Evolutionary conservation across 2,888 invertebrate species (phyloP).

Genomic region (Agonum fuliginosum): DNA sequence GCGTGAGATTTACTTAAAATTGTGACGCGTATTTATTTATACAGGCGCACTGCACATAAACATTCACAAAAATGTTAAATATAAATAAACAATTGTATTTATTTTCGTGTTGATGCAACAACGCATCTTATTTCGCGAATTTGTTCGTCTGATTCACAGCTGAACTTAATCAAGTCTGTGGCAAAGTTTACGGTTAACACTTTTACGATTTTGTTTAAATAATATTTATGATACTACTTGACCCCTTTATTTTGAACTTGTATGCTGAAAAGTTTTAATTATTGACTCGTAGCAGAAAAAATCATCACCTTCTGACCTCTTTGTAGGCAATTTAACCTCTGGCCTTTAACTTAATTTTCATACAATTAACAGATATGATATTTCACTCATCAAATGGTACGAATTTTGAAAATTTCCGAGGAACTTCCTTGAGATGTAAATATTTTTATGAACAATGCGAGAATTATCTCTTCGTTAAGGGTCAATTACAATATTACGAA

Average conservation of each 20-base stretch:
- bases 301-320: constrained; percentile 46
- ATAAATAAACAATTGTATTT: constrained; percentile 5
- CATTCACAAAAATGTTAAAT: constrained; percentile 14
- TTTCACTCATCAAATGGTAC: constrained; percentile 21
- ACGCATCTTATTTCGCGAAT: not conserved
- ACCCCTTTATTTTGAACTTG: constrained; percentile 57
- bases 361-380: constrained; percentile 51
- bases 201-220: constrained; percentile 43
- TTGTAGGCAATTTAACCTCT: constrained; percentile 49
- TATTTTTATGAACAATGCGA: constrained; percentile 1
- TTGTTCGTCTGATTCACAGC: too few relatives aligned
- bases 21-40: not conserved
- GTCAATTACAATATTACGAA: constrained; percentile 22
- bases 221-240: constrained; percentile 56
- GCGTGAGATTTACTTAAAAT: constrained; percentile 11
- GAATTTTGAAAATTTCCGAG: constrained; percentile 8
- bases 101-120: not conserved
- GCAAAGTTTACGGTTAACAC: constrained; percentile 22
- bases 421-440: constrained; percentile 8
- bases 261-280: constrained; percentile 53
- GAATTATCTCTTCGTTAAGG: constrained; percentile 10
- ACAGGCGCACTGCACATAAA: constrained; percentile 4
- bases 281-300: constrained; percentile 46
- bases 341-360: constrained; percentile 51
- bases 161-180: not conserved